Evolutionary conservation across 2,888 invertebrate species (phyloP).

Genomic region (Prenolepis imparis): DNA sequence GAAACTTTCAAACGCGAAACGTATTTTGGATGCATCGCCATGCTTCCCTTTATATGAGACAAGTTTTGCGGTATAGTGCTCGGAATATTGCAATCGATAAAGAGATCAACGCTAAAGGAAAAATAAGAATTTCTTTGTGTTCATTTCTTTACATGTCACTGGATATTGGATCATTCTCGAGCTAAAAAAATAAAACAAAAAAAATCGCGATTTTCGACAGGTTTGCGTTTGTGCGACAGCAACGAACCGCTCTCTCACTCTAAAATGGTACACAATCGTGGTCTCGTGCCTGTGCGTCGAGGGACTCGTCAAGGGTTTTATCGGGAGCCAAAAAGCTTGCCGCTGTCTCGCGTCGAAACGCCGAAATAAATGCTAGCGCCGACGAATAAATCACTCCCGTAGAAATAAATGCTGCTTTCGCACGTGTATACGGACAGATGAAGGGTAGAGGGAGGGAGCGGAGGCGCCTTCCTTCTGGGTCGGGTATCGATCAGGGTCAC

Average conservation of each 20-base stretch:
- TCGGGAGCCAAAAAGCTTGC: constrained; percentile 54
- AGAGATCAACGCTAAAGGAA: background rate
- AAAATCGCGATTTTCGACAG: background rate
- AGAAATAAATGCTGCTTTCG: constrained; percentile 69
- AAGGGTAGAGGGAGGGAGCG: background rate
- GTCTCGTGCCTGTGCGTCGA: constrained; percentile 31
- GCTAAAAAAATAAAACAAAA: background rate
- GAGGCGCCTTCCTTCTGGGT: background rate
- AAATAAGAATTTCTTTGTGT: background rate
- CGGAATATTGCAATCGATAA: background rate
- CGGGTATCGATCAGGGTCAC: constrained; percentile 70
- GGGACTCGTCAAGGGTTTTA: constrained; percentile 59
- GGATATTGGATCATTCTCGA: background rate
- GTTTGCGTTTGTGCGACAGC: constrained; percentile 11
- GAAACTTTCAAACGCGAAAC: background rate
- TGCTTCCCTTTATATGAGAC: background rate
- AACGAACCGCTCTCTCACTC: constrained; percentile 19
- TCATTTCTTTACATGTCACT: background rate
- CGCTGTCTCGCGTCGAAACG: constrained; percentile 61
- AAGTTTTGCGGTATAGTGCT: background rate
- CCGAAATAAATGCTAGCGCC: constrained; percentile 62
- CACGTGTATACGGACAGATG: constrained; percentile 45
- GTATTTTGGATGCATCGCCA: background rate
- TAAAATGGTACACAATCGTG: constrained; percentile 42
- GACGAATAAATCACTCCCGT: constrained; percentile 71